Evolutionary conservation across 2,888 invertebrate species (phyloP).

Genomic region (Drosophila nr. perissopoda): DNA sequence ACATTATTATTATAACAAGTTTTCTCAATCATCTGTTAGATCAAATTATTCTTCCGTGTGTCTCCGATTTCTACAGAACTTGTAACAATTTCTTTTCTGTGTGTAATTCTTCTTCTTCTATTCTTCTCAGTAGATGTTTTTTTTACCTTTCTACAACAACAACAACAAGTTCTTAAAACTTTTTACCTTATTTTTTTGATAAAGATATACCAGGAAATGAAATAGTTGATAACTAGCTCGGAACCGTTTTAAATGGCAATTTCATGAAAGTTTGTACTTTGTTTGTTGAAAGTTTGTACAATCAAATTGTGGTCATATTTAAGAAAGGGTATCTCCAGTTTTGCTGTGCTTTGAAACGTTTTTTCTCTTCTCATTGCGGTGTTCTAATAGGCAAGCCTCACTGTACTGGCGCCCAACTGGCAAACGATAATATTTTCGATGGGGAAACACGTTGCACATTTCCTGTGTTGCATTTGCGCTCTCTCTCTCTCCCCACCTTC

Average conservation of each 20-base stretch:
- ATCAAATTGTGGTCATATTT: not conserved
- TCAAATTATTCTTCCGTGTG: conserved; percentile 25
- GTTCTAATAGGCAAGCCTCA: not conserved
- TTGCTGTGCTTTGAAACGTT: too few species aligned
- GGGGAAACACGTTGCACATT: conserved; percentile 47
- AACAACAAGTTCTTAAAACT: not conserved
- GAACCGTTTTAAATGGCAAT: not conserved
- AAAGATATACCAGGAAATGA: not conserved
- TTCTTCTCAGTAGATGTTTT: not conserved
- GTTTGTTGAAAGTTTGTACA: not conserved
- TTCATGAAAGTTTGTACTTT: not conserved
- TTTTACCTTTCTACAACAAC: not conserved
- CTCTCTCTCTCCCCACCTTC: not conserved
- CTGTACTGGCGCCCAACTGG: conserved; percentile 47
- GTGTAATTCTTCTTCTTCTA: not conserved
- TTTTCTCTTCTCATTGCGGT: not conserved
- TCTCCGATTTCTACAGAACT: not conserved
- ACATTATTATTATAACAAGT: conserved; percentile 27
- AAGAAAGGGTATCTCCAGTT: not conserved
- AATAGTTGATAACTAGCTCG: not conserved
- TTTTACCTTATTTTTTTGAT: too few species aligned
- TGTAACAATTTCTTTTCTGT: not conserved
- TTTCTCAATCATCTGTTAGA: conserved; percentile 38
- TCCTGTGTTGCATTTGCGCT: conserved; percentile 38
- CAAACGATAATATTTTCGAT: conserved; percentile 29